Evolutionary conservation across 2,888 invertebrate species (phyloP).

Genomic region (Onthophagus sagittarius): DNA sequence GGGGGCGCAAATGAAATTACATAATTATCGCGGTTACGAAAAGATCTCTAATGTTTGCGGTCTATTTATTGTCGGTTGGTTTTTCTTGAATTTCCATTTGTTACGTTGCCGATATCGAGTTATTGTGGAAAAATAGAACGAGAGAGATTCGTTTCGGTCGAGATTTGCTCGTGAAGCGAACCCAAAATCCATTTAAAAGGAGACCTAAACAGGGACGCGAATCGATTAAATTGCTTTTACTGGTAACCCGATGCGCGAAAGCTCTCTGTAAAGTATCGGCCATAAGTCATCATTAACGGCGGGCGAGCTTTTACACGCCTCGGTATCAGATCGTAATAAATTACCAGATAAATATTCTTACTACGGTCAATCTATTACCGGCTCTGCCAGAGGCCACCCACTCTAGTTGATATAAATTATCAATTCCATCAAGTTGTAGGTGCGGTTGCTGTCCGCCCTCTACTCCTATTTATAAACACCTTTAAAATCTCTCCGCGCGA

Average conservation of each 20-base stretch:
- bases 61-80: not conserved
- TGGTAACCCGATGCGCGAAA: not conserved
- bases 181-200: not conserved
- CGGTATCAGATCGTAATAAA: constrained; percentile 27
- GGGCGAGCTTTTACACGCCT: not conserved
- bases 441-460: constrained; percentile 26
- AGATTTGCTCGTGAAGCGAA: not conserved
- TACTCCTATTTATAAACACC: not conserved
- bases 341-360: constrained; percentile 33
- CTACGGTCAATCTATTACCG: constrained; percentile 32
- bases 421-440: constrained; percentile 41
- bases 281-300: constrained; percentile 7
- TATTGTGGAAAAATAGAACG: too few species aligned
- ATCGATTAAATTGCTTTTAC: not conserved
- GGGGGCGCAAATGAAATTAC: not conserved
- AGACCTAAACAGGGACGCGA: not conserved
- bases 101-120: not conserved
- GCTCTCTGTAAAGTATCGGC: constrained; percentile 3
- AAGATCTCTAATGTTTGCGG: too few species aligned
- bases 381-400: constrained; percentile 6
- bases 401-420: constrained; percentile 42
- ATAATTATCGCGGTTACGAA: not conserved
- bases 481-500: not conserved
- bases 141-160: too few species aligned
- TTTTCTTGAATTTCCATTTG: not conserved